Evolutionary conservation across 2,888 invertebrate species (phyloP).

Genomic region (Willowsia nigromaculata): DNA sequence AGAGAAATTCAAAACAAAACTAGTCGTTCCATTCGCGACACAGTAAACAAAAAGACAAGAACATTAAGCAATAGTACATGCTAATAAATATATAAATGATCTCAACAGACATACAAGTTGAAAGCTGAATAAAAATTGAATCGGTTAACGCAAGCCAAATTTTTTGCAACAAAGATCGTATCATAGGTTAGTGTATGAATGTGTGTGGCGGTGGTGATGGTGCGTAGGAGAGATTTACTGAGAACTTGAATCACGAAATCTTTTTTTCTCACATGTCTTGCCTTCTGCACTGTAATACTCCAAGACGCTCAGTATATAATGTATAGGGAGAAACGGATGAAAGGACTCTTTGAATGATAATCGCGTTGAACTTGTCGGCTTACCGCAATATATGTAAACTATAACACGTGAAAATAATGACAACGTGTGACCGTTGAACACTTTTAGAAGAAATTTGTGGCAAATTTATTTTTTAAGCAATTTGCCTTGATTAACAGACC

Average conservation of each 20-base stretch:
- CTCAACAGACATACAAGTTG: constrained; percentile 17
- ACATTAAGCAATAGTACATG: constrained; percentile 5
- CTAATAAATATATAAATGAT: background rate
- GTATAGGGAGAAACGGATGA: constrained; percentile 37
- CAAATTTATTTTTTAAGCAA: background rate
- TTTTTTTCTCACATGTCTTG: background rate
- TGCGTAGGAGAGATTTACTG: constrained; percentile 51
- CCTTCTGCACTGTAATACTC: background rate
- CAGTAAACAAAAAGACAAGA: constrained; percentile 5
- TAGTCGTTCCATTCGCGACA: constrained; percentile 25
- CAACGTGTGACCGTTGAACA: background rate
- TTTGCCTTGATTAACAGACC: constrained; percentile 15
- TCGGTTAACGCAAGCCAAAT: constrained; percentile 9
- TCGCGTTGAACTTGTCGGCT: constrained; percentile 44
- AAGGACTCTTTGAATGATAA: background rate
- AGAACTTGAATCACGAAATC: background rate
- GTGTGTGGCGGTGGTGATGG: constrained; percentile 27
- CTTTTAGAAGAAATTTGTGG: background rate
- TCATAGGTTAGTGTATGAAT: constrained; percentile 36
- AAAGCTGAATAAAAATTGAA: constrained; percentile 6
- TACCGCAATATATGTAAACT: background rate
- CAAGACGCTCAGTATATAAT: background rate
- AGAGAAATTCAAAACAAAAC: constrained; percentile 56
- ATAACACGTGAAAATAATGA: background rate
- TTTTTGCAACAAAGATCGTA: constrained; percentile 33